Percentiles rank a stretch among this genome's conserved stretches.
Evolutionary conservation across 2,797 vertebrate species (phyloP).

Genomic region (Agapornis canus): DNA sequence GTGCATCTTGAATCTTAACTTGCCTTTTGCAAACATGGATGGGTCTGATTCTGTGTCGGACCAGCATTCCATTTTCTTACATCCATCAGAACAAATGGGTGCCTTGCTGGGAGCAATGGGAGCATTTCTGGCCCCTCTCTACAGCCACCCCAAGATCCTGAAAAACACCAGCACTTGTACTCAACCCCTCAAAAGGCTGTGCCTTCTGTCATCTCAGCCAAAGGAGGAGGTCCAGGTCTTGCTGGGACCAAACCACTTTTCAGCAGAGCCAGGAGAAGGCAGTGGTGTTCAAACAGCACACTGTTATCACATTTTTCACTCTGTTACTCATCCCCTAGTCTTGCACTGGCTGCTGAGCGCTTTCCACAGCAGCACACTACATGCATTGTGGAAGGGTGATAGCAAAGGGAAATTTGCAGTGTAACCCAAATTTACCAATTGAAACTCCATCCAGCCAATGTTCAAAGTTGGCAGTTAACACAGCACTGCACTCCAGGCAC

Average conservation of each 20-base stretch:
- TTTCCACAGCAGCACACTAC: background rate
- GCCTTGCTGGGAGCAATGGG: background rate
- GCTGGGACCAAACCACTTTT: background rate
- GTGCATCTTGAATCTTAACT: background rate
- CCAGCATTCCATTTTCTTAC: background rate
- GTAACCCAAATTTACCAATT: background rate
- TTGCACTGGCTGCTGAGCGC: background rate
- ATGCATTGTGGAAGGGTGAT: background rate
- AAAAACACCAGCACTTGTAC: background rate
- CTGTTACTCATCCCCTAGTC: background rate
- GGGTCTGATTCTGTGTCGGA: background rate
- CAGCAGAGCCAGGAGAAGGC: background rate
- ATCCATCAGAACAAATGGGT: background rate
- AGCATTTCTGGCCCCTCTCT: background rate
- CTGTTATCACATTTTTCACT: background rate
- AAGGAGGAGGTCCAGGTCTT: background rate
- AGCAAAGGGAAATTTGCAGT: background rate
- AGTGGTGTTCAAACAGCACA: background rate
- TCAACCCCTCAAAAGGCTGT: accelerated
- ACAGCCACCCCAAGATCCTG: background rate
- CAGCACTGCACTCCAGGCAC: background rate
- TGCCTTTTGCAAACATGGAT: background rate
- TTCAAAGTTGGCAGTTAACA: background rate
- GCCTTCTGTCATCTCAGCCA: background rate
- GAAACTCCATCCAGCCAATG: background rate